Conservation (phyloP, 2,797 vertebrate species). For the Gymnothorax reevesii region DNA sequence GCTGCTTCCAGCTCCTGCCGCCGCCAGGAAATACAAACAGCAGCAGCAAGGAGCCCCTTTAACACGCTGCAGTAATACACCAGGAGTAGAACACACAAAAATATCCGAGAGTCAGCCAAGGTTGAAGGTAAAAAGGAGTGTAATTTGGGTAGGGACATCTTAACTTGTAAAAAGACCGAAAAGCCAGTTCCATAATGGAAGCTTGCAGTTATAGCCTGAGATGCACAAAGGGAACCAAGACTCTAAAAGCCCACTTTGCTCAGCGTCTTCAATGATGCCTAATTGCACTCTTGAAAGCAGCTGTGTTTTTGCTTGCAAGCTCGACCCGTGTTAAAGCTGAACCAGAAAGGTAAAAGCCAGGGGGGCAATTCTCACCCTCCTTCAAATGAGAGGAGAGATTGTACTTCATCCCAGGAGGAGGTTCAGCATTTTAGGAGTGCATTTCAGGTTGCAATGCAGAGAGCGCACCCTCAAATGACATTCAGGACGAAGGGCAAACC, state of each 20-base stretch:
- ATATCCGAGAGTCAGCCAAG: slow-evolving; percentile 60
- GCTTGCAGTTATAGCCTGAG: slow-evolving; percentile 54
- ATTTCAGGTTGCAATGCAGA: no score
- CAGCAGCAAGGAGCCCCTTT: background rate
- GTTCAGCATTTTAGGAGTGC: background rate
- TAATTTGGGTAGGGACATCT: slow-evolving; percentile 53
- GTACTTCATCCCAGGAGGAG: background rate
- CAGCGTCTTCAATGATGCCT: background rate
- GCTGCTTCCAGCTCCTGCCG: background rate
- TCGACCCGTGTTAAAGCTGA: background rate
- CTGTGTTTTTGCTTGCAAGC: background rate
- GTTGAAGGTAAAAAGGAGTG: slow-evolving; percentile 60
- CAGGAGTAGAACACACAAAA: slow-evolving; percentile 25
- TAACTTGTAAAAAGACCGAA: slow-evolving; percentile 22
- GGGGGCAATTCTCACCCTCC: background rate
- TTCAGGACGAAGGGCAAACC: no score
- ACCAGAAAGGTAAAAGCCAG: background rate
- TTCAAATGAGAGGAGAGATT: background rate
- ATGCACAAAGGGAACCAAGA: slow-evolving; percentile 30
- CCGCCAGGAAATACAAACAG: background rate
- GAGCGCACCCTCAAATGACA: no score
- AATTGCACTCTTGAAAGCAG: background rate
- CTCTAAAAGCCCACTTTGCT: background rate
- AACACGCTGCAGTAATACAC: background rate
- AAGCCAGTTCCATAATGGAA: slow-evolving; percentile 48